Conservation (phyloP, 2,888 invertebrate genomes). For the Trilocha varians region DNA sequence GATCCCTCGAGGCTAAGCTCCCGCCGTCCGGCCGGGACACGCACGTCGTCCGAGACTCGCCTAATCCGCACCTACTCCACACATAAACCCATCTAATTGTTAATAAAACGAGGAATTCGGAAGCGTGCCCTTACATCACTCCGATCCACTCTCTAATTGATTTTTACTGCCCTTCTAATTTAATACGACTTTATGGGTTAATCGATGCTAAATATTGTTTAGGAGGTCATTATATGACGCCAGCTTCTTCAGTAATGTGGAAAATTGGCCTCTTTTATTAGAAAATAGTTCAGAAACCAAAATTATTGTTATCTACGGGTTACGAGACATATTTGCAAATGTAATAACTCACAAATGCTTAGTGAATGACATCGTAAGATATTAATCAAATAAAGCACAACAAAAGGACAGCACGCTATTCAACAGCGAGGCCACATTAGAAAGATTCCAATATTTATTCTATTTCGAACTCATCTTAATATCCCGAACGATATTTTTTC, state of each 20-base stretch:
- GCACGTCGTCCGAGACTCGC: slow-evolving; percentile 53
- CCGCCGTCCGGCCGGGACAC: slow-evolving; percentile 51
- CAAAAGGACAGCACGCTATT: slow-evolving; percentile 31
- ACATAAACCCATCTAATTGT: slow-evolving; percentile 72
- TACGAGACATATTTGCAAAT: no score
- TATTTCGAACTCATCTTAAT: slow-evolving; percentile 51
- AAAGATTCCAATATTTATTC: slow-evolving; percentile 45
- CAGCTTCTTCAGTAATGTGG: slow-evolving; percentile 27
- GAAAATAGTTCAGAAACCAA: no score
- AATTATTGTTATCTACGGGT: no score
- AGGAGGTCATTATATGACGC: slow-evolving; percentile 52
- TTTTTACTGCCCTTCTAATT: slow-evolving; percentile 62
- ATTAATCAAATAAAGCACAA: slow-evolving; percentile 32
- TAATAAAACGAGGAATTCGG: slow-evolving; percentile 66
- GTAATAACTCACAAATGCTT: no score
- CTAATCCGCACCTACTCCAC: slow-evolving; percentile 66
- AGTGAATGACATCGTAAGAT: neutral
- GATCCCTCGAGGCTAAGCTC: slow-evolving; percentile 65
- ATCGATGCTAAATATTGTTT: slow-evolving; percentile 55
- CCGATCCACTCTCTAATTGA: slow-evolving; percentile 55
- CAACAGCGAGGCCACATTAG: slow-evolving; percentile 41
- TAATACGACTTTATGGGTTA: slow-evolving; percentile 52
- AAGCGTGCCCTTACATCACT: slow-evolving; percentile 64
- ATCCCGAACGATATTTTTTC: slow-evolving; percentile 54
- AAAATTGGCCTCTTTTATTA: no score